A percentile compares a stretch with the other conserved stretches of the same genome.
These are phyloP conservation scores for Mongoloraphidia duomilia DNA, from an alignment of 2,888 invertebrate species.

Conservation along the genomic window DNA sequence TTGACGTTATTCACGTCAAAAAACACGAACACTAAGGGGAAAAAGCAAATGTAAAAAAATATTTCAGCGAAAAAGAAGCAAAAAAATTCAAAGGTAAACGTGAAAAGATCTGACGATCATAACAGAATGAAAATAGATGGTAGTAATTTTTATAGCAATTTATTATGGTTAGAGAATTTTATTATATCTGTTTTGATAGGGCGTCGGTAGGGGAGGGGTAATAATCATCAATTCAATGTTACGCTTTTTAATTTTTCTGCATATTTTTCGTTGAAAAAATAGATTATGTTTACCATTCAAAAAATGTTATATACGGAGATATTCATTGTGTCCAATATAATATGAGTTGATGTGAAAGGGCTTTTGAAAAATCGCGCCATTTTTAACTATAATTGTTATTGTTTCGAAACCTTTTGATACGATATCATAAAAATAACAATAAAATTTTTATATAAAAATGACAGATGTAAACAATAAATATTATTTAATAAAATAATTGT, in stretches of 20 bases:
- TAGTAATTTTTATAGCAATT: slow-evolving; percentile 13
- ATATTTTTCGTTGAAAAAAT: background rate
- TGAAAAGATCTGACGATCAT: slow-evolving; percentile 8
- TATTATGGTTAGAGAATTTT: slow-evolving; percentile 14
- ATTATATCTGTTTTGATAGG: slow-evolving; percentile 12
- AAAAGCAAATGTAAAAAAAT: too few species aligned
- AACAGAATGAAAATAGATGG: slow-evolving; percentile 12
- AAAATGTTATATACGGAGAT: background rate
- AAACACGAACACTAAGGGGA: too few species aligned
- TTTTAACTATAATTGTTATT: too few species aligned
- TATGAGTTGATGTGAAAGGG: too few species aligned
- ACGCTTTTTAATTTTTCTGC: slow-evolving; percentile 3
- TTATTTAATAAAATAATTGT: too few species aligned
- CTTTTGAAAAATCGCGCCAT: too few species aligned
- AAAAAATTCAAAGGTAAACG: background rate
- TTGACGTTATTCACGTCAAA: too few species aligned
- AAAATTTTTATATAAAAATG: too few species aligned
- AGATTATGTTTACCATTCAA: background rate
- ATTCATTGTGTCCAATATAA: background rate
- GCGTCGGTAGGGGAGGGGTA: slow-evolving; percentile 1
- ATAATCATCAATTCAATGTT: slow-evolving; percentile 5
- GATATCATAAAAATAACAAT: too few species aligned
- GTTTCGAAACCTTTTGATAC: too few species aligned
- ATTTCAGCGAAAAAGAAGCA: too few species aligned
- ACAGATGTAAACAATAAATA: too few species aligned